A percentile compares a stretch with the other conserved stretches of the same genome.
Conservation (phyloP, 2,888 invertebrate species). For the Volucella inflata region DNA sequence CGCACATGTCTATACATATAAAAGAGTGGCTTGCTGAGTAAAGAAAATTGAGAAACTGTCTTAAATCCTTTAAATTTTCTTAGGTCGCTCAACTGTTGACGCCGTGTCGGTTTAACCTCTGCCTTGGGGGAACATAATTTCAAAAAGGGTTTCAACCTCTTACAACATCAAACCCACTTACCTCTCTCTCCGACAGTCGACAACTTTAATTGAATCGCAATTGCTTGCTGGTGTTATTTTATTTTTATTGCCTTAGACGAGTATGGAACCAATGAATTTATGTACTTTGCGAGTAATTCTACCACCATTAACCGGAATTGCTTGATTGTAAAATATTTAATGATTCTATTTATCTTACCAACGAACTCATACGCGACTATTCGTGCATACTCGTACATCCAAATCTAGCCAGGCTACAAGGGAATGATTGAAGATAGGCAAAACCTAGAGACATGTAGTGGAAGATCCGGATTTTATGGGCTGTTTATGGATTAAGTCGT, state of each 20-base stretch:
- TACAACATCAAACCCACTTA: too few relatives aligned
- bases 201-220: constrained; percentile 24
- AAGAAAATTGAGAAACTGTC: too few relatives aligned
- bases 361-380: not conserved
- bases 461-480: constrained; percentile 42
- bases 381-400: not conserved
- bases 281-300: constrained; percentile 26
- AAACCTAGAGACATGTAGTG: constrained; percentile 21
- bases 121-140: too few relatives aligned
- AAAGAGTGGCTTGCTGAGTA: too few relatives aligned
- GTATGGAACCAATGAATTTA: constrained; percentile 8
- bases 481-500: constrained; percentile 55
- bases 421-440: not conserved
- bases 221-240: not conserved
- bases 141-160: too few relatives aligned
- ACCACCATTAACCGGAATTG: constrained; percentile 33
- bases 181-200: not conserved
- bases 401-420: not conserved
- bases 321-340: constrained; percentile 55
- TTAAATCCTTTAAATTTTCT: too few relatives aligned
- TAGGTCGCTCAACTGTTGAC: too few relatives aligned
- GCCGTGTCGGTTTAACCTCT: too few relatives aligned
- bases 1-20: too few relatives aligned
- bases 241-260: not conserved
- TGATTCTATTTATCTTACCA: constrained; percentile 43